Base-by-base conservation (phyloP, 2,888 invertebrate species). In the Achlya flavicornis region DNA sequence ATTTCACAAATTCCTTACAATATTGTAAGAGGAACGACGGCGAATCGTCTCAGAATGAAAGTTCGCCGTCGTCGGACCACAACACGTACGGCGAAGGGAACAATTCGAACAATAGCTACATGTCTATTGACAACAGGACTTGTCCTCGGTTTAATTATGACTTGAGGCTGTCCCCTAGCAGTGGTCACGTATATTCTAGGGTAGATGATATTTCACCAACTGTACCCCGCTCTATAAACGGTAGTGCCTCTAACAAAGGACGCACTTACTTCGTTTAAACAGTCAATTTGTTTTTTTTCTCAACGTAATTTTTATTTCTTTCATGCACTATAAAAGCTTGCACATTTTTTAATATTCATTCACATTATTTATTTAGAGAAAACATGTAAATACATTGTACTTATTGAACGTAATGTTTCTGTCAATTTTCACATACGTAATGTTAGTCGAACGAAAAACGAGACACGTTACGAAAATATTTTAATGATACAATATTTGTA, bases 41-140 rank as follows among this genome's bases (percentile, higher is more conserved):
- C 65, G 94, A 92, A 81, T 93, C 90, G 70, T 94, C 89, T 85
- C 94, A 90, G 92, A 95, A 89, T 92, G 95, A 89, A 94, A 95
- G 90, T 91, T 95, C 87, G 88, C 94, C 90, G 77, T 93, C 93
- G 62, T 93, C 93, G 26, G 93, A 93, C 75, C 90, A 90, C 81
- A 95, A 95, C 84, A 95, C 95, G 83, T 95, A 95, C 82, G 95
- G 95, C 78, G 95, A 95, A 84, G 95, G 95, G 77, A 94, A 95
- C 80, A 94, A 95, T 83, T 92, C 95, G 80, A 95, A 95, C 88
- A 95, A 96, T 88, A 95, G 95, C 91, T 96, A 96, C 89, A 95
- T 95, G 88, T 95, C 95, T 71, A 95, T 95, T 77, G 95, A 95
- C 83, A 92, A 93, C 84, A 91, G 91, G 80, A 87, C 88, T 83